Percentiles rank a stretch among this genome's conserved stretches.
phyloP scores from a whole-genome alignment of 2,888 invertebrate genomes.

The Ceramica pisi region DNA sequence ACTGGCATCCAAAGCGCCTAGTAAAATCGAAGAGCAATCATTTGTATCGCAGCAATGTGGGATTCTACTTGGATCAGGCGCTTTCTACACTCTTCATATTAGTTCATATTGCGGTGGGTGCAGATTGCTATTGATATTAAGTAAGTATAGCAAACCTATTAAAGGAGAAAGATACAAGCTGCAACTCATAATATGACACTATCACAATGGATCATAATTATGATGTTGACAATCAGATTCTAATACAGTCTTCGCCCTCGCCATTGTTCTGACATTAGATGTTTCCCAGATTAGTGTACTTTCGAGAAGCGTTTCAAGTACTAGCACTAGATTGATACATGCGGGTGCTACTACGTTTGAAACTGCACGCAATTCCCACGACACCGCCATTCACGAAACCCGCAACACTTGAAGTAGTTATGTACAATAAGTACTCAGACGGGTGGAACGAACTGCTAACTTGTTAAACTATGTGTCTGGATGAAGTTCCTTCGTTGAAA shows the following conservation, averaged over 20 bases:
- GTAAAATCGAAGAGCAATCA: slow-evolving; percentile 47
- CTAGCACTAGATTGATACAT: slow-evolving; percentile 65
- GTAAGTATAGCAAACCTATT: not conserved
- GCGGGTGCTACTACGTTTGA: slow-evolving; percentile 67
- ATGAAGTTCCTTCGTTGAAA: not conserved
- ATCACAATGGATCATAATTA: slow-evolving; percentile 54
- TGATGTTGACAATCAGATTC: slow-evolving; percentile 60
- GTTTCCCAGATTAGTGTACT: slow-evolving; percentile 83
- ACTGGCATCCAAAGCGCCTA: slow-evolving; percentile 40
- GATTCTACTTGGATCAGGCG: slow-evolving; percentile 34
- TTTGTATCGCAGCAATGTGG: slow-evolving; percentile 5
- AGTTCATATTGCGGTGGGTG: not conserved
- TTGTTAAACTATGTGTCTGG: slow-evolving; percentile 10
- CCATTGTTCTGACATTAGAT: slow-evolving; percentile 79
- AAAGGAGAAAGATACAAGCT: slow-evolving; percentile 14
- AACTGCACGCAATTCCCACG: slow-evolving; percentile 78
- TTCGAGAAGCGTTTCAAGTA: slow-evolving; percentile 76
- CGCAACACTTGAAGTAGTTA: slow-evolving; percentile 51
- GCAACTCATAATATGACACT: slow-evolving; percentile 17
- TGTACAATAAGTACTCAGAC: slow-evolving; percentile 56
- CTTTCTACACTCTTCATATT: not conserved
- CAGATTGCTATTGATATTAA: slow-evolving; percentile 3
- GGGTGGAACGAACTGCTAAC: slow-evolving; percentile 61
- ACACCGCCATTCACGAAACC: slow-evolving; percentile 67
- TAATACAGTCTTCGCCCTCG: slow-evolving; percentile 66